Evolutionary conservation across 2,888 invertebrate species (phyloP).

Genomic region (Griposia aprilina): DNA sequence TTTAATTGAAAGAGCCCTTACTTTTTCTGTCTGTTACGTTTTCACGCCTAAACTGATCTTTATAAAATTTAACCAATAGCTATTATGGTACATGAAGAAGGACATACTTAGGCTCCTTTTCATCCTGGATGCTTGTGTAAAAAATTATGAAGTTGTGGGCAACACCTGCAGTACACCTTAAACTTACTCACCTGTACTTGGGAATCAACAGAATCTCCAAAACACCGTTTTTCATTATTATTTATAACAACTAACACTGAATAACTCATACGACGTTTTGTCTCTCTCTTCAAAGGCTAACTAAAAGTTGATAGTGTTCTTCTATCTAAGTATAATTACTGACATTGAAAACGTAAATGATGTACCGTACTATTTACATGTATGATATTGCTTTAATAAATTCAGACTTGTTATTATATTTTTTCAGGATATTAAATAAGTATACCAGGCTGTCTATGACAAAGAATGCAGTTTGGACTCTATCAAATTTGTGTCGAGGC

Average conservation of each 20-base stretch:
- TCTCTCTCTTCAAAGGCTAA: background rate
- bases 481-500: conserved; percentile 99
- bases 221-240: background rate
- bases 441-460: conserved; percentile 96
- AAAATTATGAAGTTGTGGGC: background rate
- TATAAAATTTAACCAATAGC: background rate
- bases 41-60: background rate
- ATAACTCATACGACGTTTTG: background rate
- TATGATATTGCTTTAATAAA: background rate
- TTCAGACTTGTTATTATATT: background rate
- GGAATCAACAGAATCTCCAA: background rate
- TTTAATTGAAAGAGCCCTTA: no score
- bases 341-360: background rate
- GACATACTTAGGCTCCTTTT: background rate
- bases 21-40: background rate
- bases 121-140: background rate
- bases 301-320: background rate
- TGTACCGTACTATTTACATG: background rate
- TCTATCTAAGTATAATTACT: background rate
- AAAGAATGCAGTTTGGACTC: conserved; percentile 99
- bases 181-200: background rate
- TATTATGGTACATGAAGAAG: background rate
- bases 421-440: conserved; percentile 94
- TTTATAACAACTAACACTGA: background rate
- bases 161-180: background rate